A percentile compares a stretch with the other conserved stretches of the same genome.
Evolutionary conservation across 2,888 invertebrate species (phyloP).

Genomic region (Pyrrhosoma nymphula): DNA sequence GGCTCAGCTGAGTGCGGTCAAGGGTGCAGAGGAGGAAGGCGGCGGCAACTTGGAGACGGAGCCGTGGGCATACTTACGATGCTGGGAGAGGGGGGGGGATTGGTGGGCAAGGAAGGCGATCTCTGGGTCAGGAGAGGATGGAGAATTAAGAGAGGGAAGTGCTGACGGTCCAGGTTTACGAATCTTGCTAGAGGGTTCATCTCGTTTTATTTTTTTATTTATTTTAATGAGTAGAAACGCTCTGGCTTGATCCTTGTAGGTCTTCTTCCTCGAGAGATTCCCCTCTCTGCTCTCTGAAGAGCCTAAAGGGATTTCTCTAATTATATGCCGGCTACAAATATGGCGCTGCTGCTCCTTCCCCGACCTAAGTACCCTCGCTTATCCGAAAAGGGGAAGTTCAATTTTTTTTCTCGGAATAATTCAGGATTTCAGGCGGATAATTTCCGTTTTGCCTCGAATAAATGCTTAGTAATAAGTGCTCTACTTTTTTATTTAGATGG

Average conservation of each 20-base stretch:
- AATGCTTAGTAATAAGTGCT: too few relatives aligned
- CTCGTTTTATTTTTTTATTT: not conserved
- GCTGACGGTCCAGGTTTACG: not conserved
- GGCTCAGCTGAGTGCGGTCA: slow-evolving; percentile 13
- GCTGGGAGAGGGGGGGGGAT: not conserved
- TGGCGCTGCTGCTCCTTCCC: too few relatives aligned
- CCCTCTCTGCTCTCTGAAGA: not conserved
- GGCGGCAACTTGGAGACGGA: not conserved
- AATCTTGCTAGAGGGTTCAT: not conserved
- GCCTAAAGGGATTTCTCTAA: not conserved
- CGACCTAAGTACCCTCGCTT: too few relatives aligned
- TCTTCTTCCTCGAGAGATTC: not conserved
- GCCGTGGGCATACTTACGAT: not conserved
- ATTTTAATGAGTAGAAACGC: slow-evolving; percentile 5
- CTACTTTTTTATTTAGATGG: too few relatives aligned
- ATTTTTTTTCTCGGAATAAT: too few relatives aligned
- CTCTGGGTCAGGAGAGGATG: not conserved
- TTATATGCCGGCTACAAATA: not conserved
- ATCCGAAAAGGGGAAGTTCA: too few relatives aligned
- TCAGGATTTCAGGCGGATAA: too few relatives aligned
- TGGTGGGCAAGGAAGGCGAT: not conserved
- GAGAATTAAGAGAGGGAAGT: not conserved
- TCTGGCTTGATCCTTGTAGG: not conserved
- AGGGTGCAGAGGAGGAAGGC: not conserved
- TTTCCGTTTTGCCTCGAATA: too few relatives aligned